Evolutionary conservation across 2,113 vertebrate species (phyloP).

Genomic region (Gracilinanus agilis): DNA sequence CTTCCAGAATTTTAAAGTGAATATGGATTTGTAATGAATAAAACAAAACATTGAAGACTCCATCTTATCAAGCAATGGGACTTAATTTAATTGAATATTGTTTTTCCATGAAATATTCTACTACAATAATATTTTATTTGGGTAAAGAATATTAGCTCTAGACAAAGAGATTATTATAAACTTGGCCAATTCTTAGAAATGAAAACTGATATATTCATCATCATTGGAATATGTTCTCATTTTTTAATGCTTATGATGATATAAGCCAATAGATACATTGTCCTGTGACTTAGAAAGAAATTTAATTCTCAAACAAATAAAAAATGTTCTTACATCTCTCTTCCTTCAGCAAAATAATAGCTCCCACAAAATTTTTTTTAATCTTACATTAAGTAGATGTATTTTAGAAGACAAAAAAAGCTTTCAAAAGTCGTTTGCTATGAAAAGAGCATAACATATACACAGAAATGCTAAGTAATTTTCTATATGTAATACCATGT

Average conservation of each 20-base stretch:
- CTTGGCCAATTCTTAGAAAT: not conserved
- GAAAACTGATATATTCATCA: not conserved
- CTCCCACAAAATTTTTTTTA: not conserved
- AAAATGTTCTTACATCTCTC: not conserved
- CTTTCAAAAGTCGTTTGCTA: not conserved
- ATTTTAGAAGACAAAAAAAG: not conserved
- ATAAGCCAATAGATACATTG: not conserved
- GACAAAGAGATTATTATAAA: not conserved
- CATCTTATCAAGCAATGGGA: not conserved
- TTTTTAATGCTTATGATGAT: not conserved
- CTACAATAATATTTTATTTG: slow-evolving; percentile 2
- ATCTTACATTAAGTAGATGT: not conserved
- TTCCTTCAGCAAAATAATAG: not conserved
- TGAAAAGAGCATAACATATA: not conserved
- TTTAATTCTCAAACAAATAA: not conserved
- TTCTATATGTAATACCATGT: not conserved
- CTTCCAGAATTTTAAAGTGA: not conserved
- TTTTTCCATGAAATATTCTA: not conserved
- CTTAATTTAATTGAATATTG: not conserved
- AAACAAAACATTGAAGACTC: not conserved
- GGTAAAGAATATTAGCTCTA: not conserved
- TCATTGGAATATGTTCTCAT: not conserved
- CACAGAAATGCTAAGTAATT: not conserved
- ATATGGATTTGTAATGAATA: not conserved
- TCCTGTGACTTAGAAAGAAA: not conserved